Evolutionary conservation across 2,888 invertebrate species (phyloP).

Genomic region (Phytoseiulus persimilis): DNA sequence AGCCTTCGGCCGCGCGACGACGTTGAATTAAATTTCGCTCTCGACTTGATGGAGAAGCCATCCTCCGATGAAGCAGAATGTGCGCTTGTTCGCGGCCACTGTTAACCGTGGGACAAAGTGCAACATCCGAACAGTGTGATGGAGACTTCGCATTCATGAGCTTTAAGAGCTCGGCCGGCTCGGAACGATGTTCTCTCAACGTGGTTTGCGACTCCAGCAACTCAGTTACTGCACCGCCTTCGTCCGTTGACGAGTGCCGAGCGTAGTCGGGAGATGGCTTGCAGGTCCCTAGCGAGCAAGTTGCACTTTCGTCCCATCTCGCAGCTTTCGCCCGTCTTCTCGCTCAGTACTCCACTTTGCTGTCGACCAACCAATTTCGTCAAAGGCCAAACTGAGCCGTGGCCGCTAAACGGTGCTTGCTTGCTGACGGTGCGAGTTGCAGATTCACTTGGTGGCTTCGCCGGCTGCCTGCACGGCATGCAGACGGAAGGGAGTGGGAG

Average conservation of each 20-base stretch:
- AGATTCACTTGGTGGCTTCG: background rate
- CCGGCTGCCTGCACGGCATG: background rate
- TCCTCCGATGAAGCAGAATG: too few relatives aligned
- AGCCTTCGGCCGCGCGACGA: background rate
- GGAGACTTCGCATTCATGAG: background rate
- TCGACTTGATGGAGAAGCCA: too few relatives aligned
- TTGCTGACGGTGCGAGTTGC: background rate
- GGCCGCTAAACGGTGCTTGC: constrained; percentile 5
- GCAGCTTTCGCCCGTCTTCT: background rate
- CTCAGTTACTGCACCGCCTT: background rate
- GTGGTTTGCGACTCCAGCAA: background rate
- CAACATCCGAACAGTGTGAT: background rate
- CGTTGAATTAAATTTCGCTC: too few relatives aligned
- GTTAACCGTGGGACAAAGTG: background rate
- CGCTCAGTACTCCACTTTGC: background rate
- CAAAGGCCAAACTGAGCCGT: background rate
- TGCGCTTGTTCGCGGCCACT: too few relatives aligned
- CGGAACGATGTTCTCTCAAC: background rate
- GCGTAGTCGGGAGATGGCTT: background rate
- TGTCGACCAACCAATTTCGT: background rate
- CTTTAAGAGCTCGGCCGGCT: background rate
- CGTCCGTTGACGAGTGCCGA: background rate
- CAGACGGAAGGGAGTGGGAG: background rate
- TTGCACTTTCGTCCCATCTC: background rate
- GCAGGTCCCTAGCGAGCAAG: background rate